Evolutionary conservation across 2,888 invertebrate species (phyloP).

Genomic region (Zhuqinia jingwanae): DNA sequence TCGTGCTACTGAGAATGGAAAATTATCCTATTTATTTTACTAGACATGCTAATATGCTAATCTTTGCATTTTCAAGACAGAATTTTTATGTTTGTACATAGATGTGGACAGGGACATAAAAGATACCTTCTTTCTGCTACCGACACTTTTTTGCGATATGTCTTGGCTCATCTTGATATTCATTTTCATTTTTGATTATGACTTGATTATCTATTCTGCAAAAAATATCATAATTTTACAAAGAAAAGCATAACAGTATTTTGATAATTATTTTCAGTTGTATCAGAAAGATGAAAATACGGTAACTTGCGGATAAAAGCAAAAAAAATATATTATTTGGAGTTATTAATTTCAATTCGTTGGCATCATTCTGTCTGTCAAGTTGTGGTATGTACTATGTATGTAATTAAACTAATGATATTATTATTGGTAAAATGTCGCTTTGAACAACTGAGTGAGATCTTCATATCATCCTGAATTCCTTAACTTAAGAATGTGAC

Average conservation of each 20-base stretch:
- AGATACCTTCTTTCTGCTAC: background rate
- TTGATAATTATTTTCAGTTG: too few relatives aligned
- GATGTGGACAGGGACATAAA: constrained; percentile 30
- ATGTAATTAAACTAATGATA: background rate
- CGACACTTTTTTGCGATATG: background rate
- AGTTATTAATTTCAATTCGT: too few relatives aligned
- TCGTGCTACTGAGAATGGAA: constrained; percentile 5
- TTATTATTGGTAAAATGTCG: background rate
- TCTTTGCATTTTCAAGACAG: too few relatives aligned
- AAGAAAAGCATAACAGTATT: constrained; percentile 61
- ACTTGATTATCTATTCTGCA: too few relatives aligned
- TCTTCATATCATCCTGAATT: too few relatives aligned
- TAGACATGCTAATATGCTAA: too few relatives aligned
- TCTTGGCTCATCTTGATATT: background rate
- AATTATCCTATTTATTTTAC: background rate
- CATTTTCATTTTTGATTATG: constrained; percentile 19
- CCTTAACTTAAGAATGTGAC: too few relatives aligned
- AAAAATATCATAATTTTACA: too few relatives aligned
- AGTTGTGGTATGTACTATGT: background rate
- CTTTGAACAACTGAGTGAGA: too few relatives aligned
- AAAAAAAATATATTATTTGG: too few relatives aligned
- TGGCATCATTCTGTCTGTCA: constrained; percentile 64
- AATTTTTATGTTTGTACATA: background rate
- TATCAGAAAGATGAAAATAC: too few relatives aligned
- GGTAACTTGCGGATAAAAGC: too few relatives aligned